These are phyloP conservation scores for Sphyrna mokarran DNA, from an alignment of 2,113 vertebrate species.

Conservation along the genomic window DNA sequence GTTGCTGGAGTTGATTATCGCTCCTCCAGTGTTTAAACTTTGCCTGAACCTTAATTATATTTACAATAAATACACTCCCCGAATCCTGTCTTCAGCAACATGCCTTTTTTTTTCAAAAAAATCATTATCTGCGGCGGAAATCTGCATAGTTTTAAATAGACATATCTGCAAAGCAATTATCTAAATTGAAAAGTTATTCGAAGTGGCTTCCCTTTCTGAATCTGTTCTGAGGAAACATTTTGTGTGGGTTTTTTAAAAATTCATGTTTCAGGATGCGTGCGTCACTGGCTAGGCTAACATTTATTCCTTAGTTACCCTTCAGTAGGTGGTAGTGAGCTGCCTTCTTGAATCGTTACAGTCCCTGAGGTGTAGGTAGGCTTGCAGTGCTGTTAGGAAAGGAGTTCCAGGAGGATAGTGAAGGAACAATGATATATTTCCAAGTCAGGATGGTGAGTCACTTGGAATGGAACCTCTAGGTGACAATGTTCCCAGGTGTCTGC, in stretches of 20 bases:
- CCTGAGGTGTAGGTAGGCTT: too few relatives aligned
- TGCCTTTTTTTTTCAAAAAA: background rate
- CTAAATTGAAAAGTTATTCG: background rate
- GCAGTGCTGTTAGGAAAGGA: too few relatives aligned
- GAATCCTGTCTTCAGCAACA: background rate
- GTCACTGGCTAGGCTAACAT: too few relatives aligned
- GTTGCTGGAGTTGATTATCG: background rate
- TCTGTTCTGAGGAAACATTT: background rate
- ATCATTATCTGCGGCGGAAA: background rate
- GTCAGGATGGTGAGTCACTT: too few relatives aligned
- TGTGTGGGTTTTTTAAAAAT: background rate
- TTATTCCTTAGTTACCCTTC: too few relatives aligned
- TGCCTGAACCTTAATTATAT: slow-evolving; percentile 17
- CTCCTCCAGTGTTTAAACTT: slow-evolving; percentile 23
- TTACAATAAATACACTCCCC: slow-evolving; percentile 22
- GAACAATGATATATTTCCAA: too few relatives aligned
- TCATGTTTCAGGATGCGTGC: too few relatives aligned
- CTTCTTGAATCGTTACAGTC: too few relatives aligned
- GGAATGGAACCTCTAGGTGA: too few relatives aligned
- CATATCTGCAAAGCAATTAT: background rate
- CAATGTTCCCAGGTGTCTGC: too few relatives aligned
- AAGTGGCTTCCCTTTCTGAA: background rate
- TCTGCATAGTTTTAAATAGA: background rate
- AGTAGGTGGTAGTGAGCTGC: too few relatives aligned
- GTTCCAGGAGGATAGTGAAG: too few relatives aligned